Base-by-base conservation (phyloP, 2,797 vertebrate genomes). In the Numenius phaeopus region DNA sequence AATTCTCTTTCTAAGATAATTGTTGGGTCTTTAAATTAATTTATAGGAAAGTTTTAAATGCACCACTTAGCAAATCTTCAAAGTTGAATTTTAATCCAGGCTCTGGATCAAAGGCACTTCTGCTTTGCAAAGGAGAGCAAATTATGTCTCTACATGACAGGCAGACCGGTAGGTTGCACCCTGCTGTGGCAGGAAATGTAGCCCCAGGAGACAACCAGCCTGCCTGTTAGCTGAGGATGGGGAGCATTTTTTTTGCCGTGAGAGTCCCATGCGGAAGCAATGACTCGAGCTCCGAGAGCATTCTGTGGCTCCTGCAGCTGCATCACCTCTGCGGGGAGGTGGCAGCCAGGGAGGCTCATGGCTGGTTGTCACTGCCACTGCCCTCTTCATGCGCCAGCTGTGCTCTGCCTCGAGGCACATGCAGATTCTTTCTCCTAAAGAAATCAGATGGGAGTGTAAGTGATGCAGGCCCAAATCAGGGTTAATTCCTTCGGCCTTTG, bases 21-120 rank as follows among this genome's bases (percentile, higher is more conserved):
- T 62, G 39, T 30, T 73, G 26, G 11, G 49, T 84, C 47, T 91
- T 79, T 42, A 70, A 58, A 85, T 64, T 89, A 83, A 76, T 83
- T 67, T 82, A 59, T n/a, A 81, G 62, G 42, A 40, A 83, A 77
- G 17, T 69, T 91, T 82, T 77, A 59, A 82, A 70, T n/a, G 44
- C 24, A 49, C 14, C 37, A 64, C 27, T 50, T 70, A 87, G 14
- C 44, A 82, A 84, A 83, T 40, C 62, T 95, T 95, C 83, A 93
- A 93, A 90, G 83, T 2, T 44, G 46, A n/a, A 54, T 91, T 83
- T 96, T 82, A 86, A 90, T 61, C 61, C 46, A 65, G 62, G 50
- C 44, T 83, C n/a, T 82, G 76, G 58, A 89, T 94, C 89, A 95
- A 95, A 94, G 62, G 62, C 50, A 9, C 12, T 79, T 90, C 54